Conservation (phyloP, 2,888 invertebrate species). For the Pediacus dermestoides region DNA sequence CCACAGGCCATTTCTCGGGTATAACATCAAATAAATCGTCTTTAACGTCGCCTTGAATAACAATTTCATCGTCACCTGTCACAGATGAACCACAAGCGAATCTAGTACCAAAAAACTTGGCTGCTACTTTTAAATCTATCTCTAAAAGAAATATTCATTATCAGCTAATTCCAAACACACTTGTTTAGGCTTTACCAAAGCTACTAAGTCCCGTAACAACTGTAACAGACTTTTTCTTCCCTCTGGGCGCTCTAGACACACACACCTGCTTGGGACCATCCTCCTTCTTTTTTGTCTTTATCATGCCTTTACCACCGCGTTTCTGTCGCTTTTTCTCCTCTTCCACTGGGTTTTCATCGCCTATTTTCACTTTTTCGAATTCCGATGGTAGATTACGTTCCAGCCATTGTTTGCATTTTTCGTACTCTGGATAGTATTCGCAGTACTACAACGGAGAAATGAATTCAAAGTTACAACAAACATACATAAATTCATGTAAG, state of each 20-base stretch:
- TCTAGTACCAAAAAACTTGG: slow-evolving; percentile 95
- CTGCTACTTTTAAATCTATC: slow-evolving; percentile 96
- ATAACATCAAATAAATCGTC: slow-evolving; percentile 97
- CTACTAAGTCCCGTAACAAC: slow-evolving; percentile 93
- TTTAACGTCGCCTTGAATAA: slow-evolving; percentile 98
- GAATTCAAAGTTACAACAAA: slow-evolving; percentile 12
- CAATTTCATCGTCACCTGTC: slow-evolving; percentile 98
- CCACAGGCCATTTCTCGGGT: slow-evolving; percentile 97
- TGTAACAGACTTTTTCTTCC: slow-evolving; percentile 98
- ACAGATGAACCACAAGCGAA: slow-evolving; percentile 99
- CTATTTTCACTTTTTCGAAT: slow-evolving; percentile 82
- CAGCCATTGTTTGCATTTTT: slow-evolving; percentile 95
- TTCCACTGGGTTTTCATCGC: slow-evolving; percentile 67
- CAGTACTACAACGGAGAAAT: slow-evolving; percentile 72
- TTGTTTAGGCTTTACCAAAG: slow-evolving; percentile 73
- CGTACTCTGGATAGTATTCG: slow-evolving; percentile 96
- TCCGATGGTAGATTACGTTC: slow-evolving; percentile 91
- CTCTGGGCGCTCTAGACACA: slow-evolving; percentile 86
- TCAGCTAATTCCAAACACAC: background rate
- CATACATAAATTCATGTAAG: background rate
- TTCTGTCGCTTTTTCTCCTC: slow-evolving; percentile 96
- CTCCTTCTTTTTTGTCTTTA: slow-evolving; percentile 93
- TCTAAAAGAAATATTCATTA: slow-evolving; percentile 55
- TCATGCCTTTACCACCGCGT: slow-evolving; percentile 93
- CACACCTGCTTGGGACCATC: slow-evolving; percentile 82